These are phyloP conservation scores for Holacanthus passer DNA, from an alignment of 2,113 vertebrate species.

Conservation along the genomic window DNA sequence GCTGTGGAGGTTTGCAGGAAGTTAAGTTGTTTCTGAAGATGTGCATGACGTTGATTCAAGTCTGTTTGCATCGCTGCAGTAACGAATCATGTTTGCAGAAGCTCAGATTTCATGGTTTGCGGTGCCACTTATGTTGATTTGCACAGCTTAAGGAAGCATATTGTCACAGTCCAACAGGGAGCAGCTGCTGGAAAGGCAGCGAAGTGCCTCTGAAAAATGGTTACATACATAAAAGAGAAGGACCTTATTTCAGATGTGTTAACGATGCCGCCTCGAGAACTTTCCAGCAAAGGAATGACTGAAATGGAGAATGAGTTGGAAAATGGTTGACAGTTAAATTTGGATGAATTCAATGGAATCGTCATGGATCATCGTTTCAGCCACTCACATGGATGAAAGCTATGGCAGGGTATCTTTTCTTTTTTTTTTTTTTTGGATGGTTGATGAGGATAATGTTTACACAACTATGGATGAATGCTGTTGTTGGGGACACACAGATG, in stretches of 20 bases:
- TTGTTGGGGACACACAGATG: constrained; percentile 29
- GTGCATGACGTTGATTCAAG: constrained; percentile 11
- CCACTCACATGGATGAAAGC: constrained; percentile 36
- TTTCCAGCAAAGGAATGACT: constrained; percentile 17
- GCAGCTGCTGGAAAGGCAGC: background rate
- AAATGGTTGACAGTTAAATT: constrained; percentile 38
- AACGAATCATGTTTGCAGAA: constrained; percentile 48
- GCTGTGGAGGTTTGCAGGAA: constrained; percentile 16
- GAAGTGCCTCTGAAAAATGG: constrained; percentile 14
- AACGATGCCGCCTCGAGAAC: constrained; percentile 6
- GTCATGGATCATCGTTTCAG: constrained; percentile 34
- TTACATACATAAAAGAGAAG: background rate
- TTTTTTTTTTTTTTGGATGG: background rate
- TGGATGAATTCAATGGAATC: constrained; percentile 17
- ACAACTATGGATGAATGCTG: constrained; percentile 18
- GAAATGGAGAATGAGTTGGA: constrained; percentile 12
- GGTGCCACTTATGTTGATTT: constrained; percentile 43
- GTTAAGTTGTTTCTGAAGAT: constrained; percentile 35
- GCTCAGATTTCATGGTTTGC: constrained; percentile 44
- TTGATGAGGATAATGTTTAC: constrained; percentile 2
- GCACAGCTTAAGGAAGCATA: constrained; percentile 31
- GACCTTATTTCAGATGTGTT: background rate
- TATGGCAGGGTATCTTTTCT: background rate
- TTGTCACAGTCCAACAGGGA: constrained; percentile 23
- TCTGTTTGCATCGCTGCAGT: background rate